A percentile compares a stretch with the other conserved stretches of the same genome.
phyloP scores from a whole-genome alignment of 1,140 invertebrate genomes.

The Trachymyrmex cornetzi region DNA sequence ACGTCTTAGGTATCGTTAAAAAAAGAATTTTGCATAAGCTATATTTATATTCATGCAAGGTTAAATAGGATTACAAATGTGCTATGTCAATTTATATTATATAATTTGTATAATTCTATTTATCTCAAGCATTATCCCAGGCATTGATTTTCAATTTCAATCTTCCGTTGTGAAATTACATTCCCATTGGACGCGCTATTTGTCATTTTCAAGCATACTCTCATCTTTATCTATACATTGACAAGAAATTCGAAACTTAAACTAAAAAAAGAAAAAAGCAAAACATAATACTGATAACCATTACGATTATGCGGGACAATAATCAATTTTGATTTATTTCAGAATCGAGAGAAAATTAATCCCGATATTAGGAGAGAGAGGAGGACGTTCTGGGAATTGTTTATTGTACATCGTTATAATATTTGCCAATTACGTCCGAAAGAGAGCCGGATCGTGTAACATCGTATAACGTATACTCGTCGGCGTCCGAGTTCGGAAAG shows the following conservation, averaged over 20 bases:
- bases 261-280: background rate
- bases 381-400: background rate
- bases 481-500: background rate
- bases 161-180: background rate
- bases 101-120: constrained; percentile 25
- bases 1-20: background rate
- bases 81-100: constrained; percentile 7
- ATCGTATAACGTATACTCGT: constrained; percentile 18
- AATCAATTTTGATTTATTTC: background rate
- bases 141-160: background rate
- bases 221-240: constrained; percentile 14
- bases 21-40: constrained; percentile 1
- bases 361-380: background rate
- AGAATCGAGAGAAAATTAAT: background rate
- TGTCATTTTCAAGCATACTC: background rate
- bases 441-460: constrained; percentile 19
- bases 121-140: background rate
- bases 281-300: constrained; percentile 12
- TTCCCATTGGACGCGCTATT: background rate
- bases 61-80: constrained; percentile 15
- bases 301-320: background rate
- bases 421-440: constrained; percentile 61
- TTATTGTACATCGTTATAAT: constrained; percentile 73
- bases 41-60: constrained; percentile 4
- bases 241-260: background rate